Evolutionary conservation across 2,888 invertebrate genomes (phyloP).

Genomic region (Cryptocephalus moraei): DNA sequence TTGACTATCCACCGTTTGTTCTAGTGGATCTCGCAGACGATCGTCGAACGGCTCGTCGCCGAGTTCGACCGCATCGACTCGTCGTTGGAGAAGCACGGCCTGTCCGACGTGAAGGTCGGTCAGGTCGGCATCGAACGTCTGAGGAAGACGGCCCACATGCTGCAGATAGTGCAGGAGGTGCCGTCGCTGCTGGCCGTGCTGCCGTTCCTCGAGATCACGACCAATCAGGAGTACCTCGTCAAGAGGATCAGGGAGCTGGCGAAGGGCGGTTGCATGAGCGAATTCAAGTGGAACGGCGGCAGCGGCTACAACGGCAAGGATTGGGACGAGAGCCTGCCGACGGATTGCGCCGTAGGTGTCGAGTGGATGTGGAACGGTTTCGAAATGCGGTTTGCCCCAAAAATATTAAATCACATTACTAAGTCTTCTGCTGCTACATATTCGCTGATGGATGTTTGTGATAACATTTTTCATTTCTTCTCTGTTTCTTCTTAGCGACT

Average conservation of each 20-base stretch:
- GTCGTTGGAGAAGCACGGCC: slow-evolving; percentile 57
- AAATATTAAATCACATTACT: too few species aligned
- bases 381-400: too few species aligned
- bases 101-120: slow-evolving; percentile 56
- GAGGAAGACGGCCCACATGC: slow-evolving; percentile 58
- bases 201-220: slow-evolving; percentile 70
- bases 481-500: too few species aligned
- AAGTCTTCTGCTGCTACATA: too few species aligned
- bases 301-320: slow-evolving; percentile 59
- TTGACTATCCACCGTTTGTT: slow-evolving; percentile 11
- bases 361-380: background rate
- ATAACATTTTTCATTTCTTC: too few species aligned
- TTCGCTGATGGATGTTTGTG: too few species aligned
- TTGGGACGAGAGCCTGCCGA: slow-evolving; percentile 75
- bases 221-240: slow-evolving; percentile 80
- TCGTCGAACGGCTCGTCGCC: slow-evolving; percentile 61
- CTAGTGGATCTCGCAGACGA: slow-evolving; percentile 80
- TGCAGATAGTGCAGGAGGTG: slow-evolving; percentile 38
- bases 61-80: slow-evolving; percentile 67
- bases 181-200: slow-evolving; percentile 54
- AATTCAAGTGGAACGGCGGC: slow-evolving; percentile 82
- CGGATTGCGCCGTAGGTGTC: slow-evolving; percentile 70
- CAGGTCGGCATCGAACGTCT: slow-evolving; percentile 62
- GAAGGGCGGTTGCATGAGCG: slow-evolving; percentile 78
- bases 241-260: slow-evolving; percentile 68